A percentile compares a stretch with the other conserved stretches of the same genome.
phyloP scores from a whole-genome alignment of 2,113 vertebrate species.

The Parus major region DNA sequence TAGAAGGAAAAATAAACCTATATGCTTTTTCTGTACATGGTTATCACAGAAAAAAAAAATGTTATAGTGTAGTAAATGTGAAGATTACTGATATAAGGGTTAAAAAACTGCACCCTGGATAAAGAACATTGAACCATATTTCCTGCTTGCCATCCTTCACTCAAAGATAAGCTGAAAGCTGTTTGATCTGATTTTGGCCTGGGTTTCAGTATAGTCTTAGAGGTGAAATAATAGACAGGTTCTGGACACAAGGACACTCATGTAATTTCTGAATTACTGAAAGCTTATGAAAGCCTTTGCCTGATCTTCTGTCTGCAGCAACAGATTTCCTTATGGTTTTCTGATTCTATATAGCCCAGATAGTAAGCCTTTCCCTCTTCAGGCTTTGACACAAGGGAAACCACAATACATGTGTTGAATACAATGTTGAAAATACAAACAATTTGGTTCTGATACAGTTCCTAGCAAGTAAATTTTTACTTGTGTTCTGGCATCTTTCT shows the following conservation, averaged over 20 bases:
- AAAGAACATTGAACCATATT: background rate
- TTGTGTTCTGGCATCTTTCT: background rate
- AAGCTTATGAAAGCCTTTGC: background rate
- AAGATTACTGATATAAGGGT: background rate
- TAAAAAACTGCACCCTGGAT: background rate
- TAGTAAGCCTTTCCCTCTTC: background rate
- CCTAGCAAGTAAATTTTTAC: background rate
- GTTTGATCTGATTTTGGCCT: background rate
- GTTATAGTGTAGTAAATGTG: background rate
- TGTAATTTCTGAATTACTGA: background rate
- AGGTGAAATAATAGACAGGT: background rate
- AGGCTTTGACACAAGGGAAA: background rate
- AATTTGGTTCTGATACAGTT: background rate
- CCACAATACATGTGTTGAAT: background rate
- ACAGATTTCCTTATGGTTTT: background rate
- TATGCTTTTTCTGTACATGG: background rate
- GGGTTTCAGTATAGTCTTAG: background rate
- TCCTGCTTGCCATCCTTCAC: background rate
- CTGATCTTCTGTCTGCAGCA: background rate
- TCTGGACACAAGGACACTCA: background rate
- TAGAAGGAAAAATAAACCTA: background rate
- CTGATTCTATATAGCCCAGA: background rate
- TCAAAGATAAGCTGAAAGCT: background rate
- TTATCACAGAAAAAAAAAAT: accelerated
- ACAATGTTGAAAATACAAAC: background rate